A percentile compares a stretch with the other conserved stretches of the same genome.
These are phyloP conservation scores for Plutella xylostella DNA, from an alignment of 2,888 invertebrate genomes.

Conservation along the genomic window DNA sequence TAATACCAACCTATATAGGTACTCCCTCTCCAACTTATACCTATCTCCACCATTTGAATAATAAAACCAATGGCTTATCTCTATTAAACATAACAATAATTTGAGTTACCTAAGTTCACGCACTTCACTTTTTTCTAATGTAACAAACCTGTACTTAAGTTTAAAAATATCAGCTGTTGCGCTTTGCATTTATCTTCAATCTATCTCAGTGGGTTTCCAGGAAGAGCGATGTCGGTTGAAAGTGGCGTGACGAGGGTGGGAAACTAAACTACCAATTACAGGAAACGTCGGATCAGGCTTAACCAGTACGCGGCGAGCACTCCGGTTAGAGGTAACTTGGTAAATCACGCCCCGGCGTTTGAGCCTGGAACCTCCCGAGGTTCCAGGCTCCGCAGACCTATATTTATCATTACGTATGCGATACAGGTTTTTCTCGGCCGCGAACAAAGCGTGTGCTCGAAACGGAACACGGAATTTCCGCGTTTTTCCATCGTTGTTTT, in stretches of 20 bases:
- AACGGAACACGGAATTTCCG: constrained; percentile 5
- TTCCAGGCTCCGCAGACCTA: not conserved
- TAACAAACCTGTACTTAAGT: not conserved
- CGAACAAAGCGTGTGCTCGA: not conserved
- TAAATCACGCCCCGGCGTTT: too few species aligned
- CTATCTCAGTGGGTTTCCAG: constrained; percentile 18
- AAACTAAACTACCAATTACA: constrained; percentile 34
- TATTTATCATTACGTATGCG: not conserved
- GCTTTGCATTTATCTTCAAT: constrained; percentile 7
- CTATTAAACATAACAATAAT: too few species aligned
- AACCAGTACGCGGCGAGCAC: constrained; percentile 16
- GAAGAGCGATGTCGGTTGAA: constrained; percentile 27
- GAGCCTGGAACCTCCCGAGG: too few species aligned
- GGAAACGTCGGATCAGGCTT: constrained; percentile 27
- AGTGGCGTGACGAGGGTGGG: constrained; percentile 30
- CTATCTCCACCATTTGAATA: too few species aligned
- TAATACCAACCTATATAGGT: too few species aligned
- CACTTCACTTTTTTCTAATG: too few species aligned
- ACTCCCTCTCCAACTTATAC: too few species aligned
- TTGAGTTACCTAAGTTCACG: too few species aligned
- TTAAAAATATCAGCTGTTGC: too few species aligned
- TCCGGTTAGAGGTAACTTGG: not conserved
- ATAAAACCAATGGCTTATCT: too few species aligned
- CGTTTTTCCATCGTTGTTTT: too few species aligned
- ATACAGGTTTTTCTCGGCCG: not conserved